Base-by-base conservation (phyloP, 2,888 invertebrate species). In the Lottia scabra region DNA sequence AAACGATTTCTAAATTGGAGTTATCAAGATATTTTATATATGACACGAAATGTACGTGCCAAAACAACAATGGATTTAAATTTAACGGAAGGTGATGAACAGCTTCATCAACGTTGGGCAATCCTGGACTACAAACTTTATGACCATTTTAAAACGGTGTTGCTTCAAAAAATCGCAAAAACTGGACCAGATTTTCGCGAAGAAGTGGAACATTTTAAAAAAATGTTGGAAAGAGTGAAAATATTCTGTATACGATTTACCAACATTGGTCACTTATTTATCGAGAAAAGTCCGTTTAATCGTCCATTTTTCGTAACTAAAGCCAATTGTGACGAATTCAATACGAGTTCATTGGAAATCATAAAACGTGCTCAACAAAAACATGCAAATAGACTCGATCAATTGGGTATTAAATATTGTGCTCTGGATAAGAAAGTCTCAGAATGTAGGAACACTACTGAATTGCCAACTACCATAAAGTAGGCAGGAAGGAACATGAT, bases 91-190 rank as follows among this genome's bases (percentile, higher is more conserved):
- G 63, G 30, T 13, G 75, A 75, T 46, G 67, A 67, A 27, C 64
- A 48, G 1, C 38, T 56, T 10, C 46, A 77, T 16, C 66, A 44
- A 56, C 63, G 70, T 10, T 77, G 74, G 68, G 66, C 77, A 13
- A 66, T 71, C 16, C 44, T 79, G 19, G 79, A 79, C 26, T 56
- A 64, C 45, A 72, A 73, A 15, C 13, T 79, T 10, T 79, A 79
- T 69, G 27, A 75, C 10, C 70, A 71, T 68, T 74, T 77, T 43
- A 19, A 74, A 43, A 63, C 68, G 30, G 62, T 73, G 43, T 75
- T 77, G 46, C 67, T 73, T 12, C 56, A 68, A 56, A 70, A 72
- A 27, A 67, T 71, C n/a, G 63, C 27, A 23, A 19, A 43, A 13
- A 74, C 70, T 13, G 75, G 78, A 1, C 48, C 67, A 19, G 73